phyloP scores from a whole-genome alignment of 2,797 vertebrate species.

The Menidia menidia region DNA sequence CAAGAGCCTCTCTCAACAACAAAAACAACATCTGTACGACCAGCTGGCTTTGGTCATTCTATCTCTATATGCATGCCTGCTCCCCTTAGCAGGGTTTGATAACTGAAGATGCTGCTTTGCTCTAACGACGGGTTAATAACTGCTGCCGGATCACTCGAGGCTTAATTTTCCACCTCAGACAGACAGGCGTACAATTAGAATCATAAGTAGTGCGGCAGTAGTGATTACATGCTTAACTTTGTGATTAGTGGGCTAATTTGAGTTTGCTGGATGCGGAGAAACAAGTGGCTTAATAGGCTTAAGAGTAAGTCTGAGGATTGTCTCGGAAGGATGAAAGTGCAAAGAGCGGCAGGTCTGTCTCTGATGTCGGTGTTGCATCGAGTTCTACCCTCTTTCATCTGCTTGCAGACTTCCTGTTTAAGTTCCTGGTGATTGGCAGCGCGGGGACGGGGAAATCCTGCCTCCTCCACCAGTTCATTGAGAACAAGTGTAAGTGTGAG shows the following conservation, averaged over 20 bases:
- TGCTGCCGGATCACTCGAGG: background rate
- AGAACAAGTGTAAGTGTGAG: conserved; percentile 91
- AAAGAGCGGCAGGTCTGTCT: conserved; percentile 26
- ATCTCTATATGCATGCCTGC: conserved; percentile 6
- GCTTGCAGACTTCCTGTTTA: conserved; percentile 93
- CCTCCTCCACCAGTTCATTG: conserved; percentile 96
- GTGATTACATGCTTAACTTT: conserved; percentile 27
- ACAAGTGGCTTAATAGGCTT: conserved; percentile 56
- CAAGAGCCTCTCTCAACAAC: conserved; percentile 15
- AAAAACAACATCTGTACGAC: conserved; percentile 53
- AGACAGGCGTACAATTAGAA: conserved; percentile 39
- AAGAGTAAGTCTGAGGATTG: conserved; percentile 48
- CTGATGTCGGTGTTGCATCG: conserved; percentile 31
- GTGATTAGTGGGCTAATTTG: conserved; percentile 58
- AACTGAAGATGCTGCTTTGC: conserved; percentile 27
- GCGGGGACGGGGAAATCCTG: conserved; percentile 95
- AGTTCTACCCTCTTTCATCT: conserved; percentile 47
- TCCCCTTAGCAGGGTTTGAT: conserved; percentile 27
- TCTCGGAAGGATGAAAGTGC: conserved; percentile 32
- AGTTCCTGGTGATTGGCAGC: conserved; percentile 96
- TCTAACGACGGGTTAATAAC: conserved; percentile 16
- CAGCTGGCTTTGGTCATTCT: conserved; percentile 38
- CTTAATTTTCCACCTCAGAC: conserved; percentile 19
- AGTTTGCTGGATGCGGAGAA: conserved; percentile 35
- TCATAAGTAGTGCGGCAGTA: conserved; percentile 15